phyloP scores from a whole-genome alignment of 2,113 vertebrate genomes.

The Phocoena sinus region DNA sequence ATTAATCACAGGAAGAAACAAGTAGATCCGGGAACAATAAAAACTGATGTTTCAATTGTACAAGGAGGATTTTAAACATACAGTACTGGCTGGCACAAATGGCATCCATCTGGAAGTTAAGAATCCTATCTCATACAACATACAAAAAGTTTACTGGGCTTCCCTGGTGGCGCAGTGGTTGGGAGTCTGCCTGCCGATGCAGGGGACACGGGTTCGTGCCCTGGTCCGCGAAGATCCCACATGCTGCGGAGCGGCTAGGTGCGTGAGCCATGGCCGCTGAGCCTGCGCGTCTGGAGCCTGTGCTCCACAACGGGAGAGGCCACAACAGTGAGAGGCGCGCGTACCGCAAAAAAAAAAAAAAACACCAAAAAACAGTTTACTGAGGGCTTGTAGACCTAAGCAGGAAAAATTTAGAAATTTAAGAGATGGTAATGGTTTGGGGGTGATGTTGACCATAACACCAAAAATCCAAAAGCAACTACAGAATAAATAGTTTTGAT shows the following conservation, averaged over 20 bases:
- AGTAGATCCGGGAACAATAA: neutral
- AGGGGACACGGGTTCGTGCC: no score
- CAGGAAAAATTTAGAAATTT: neutral
- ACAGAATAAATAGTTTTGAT: neutral
- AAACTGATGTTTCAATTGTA: neutral
- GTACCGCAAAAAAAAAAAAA: no score
- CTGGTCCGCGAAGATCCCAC: no score
- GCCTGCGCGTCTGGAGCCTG: no score
- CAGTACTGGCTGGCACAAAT: neutral
- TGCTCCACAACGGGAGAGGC: no score
- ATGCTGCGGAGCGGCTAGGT: accelerated
- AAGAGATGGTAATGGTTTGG: neutral
- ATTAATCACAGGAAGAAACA: neutral
- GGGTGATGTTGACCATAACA: neutral
- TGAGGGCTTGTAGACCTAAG: neutral
- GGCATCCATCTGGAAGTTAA: neutral
- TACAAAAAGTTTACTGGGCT: neutral
- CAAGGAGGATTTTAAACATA: neutral
- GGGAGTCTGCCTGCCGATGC: no score
- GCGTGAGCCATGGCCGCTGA: no score
- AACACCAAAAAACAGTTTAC: neutral
- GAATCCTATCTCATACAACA: neutral
- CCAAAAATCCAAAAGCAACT: neutral
- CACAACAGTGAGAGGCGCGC: no score
- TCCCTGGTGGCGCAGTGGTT: no score